A percentile compares a stretch with the other conserved stretches of the same genome.
These are phyloP conservation scores for Muricea muricata DNA, from an alignment of 92 coral and sea anemone species.

Conservation along the genomic window DNA sequence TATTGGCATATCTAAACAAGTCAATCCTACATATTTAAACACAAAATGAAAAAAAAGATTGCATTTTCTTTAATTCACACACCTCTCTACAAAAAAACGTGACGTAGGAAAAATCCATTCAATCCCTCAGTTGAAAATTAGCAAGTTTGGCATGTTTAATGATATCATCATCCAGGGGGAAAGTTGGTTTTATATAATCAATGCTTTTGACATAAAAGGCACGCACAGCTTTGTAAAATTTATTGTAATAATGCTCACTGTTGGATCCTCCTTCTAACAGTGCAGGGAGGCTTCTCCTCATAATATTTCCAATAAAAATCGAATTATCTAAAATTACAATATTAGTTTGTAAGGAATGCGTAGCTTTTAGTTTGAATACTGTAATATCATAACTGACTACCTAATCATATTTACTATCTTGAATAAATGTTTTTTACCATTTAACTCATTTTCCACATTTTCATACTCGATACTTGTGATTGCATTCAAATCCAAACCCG, in stretches of 20 bases:
- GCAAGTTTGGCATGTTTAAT: constrained; percentile 7
- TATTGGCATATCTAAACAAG: not conserved
- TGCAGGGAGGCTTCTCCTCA: not conserved
- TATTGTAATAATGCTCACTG: constrained; percentile 3
- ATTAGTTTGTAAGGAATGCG: not conserved
- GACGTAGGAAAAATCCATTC: not conserved
- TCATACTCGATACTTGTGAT: not conserved
- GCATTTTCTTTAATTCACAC: not conserved
- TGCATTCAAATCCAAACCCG: not conserved
- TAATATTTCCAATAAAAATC: not conserved
- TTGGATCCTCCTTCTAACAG: not conserved
- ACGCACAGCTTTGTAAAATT: not conserved
- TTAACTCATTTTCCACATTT: not conserved
- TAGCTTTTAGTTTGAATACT: not conserved
- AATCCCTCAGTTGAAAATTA: not conserved
- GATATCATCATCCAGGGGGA: not conserved
- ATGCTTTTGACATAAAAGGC: not conserved
- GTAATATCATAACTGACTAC: too few relatives aligned
- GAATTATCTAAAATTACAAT: not conserved
- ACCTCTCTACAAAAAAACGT: not conserved
- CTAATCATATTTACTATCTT: too few relatives aligned
- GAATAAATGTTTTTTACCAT: not conserved
- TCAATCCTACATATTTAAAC: too few relatives aligned
- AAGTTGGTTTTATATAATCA: not conserved
- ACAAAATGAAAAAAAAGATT: not conserved